phyloP scores from a whole-genome alignment of 2,797 vertebrate genomes.

The Sternotherus odoratus region DNA sequence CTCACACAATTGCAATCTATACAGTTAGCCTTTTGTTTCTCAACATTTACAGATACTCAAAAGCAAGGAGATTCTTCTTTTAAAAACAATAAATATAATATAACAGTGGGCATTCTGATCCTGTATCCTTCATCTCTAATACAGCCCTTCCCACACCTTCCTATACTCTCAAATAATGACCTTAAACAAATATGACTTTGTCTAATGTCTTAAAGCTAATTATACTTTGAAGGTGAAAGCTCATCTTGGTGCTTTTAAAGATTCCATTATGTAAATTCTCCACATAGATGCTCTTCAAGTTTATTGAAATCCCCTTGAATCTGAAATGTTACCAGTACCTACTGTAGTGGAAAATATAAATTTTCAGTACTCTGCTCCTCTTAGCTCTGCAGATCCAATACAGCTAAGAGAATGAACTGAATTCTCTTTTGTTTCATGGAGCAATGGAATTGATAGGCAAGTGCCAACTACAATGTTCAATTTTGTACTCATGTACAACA shows the following conservation, averaged over 20 bases:
- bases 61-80: rapidly evolving
- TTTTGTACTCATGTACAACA: background rate
- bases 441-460: background rate
- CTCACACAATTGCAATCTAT: background rate
- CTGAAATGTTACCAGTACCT: background rate
- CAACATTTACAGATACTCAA: background rate
- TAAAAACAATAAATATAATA: background rate
- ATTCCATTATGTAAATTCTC: background rate
- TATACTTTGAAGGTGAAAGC: background rate
- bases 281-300: background rate
- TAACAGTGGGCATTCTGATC: background rate
- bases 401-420: background rate
- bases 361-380: background rate
- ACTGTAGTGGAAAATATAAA: background rate
- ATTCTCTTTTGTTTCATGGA: background rate
- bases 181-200: background rate
- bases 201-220: background rate
- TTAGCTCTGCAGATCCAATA: background rate
- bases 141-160: background rate
- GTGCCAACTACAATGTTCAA: background rate
- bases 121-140: background rate
- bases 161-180: background rate
- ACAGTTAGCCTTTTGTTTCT: background rate
- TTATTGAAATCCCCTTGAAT: slow-evolving; percentile 9
- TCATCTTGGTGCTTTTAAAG: background rate